Conservation (phyloP, 2,113 vertebrate species). For the Octodon degus region DNA sequence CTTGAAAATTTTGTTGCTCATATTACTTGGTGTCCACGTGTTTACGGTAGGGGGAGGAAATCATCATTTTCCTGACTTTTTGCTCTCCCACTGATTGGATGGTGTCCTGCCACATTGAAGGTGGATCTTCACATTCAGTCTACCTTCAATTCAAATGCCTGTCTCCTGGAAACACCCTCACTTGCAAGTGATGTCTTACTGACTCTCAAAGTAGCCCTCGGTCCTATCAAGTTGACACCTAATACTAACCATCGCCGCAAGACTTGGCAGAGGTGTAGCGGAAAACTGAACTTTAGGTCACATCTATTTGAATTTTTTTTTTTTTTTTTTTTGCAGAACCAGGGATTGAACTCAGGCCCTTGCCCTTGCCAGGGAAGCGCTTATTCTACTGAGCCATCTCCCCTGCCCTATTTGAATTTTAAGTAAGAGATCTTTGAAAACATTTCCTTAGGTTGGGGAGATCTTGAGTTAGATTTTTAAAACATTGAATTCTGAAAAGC, state of each 20-base stretch:
- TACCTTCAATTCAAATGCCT: too few species aligned
- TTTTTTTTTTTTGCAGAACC: too few species aligned
- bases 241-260: background rate
- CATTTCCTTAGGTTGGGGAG: constrained; percentile 2
- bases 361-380: too few species aligned
- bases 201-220: background rate
- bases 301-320: constrained; percentile 5
- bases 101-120: background rate
- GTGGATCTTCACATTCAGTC: background rate
- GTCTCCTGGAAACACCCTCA: background rate
- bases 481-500: background rate
- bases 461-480: constrained; percentile 7
- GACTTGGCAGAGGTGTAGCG: background rate
- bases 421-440: constrained; percentile 9
- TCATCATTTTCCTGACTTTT: background rate
- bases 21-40: background rate
- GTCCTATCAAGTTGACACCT: background rate
- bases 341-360: too few species aligned
- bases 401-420: constrained; percentile 30
- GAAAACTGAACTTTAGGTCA: constrained; percentile 51
- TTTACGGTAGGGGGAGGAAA: background rate
- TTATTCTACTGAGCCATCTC: too few species aligned
- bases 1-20: constrained; percentile 32
- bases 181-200: background rate
- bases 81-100: background rate